phyloP scores from a whole-genome alignment of 2,113 vertebrate species.

The Paralichthys olivaceus region DNA sequence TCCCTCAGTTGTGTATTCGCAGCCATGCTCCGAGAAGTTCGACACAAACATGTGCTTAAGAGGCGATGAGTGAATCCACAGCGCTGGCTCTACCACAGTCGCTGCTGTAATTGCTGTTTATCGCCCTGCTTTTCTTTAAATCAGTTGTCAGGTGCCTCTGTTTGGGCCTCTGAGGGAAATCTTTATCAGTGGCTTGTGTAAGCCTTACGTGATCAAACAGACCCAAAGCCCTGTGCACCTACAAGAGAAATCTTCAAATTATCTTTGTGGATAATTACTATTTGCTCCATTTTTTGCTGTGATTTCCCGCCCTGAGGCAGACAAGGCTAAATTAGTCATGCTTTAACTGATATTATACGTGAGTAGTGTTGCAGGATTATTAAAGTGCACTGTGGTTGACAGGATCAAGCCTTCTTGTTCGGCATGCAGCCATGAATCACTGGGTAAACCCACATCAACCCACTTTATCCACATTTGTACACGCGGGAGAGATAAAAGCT shows the following conservation, averaged over 20 bases:
- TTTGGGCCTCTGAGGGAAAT: slow-evolving; percentile 20
- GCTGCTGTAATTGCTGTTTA: slow-evolving; percentile 68
- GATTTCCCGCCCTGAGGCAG: slow-evolving; percentile 61
- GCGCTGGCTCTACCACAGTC: too few relatives aligned
- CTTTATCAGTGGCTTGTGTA: slow-evolving; percentile 34
- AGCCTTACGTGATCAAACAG: slow-evolving; percentile 43
- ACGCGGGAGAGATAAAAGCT: slow-evolving; percentile 6
- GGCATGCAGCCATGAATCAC: slow-evolving; percentile 54
- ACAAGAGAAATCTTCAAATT: slow-evolving; percentile 41
- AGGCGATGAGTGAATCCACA: slow-evolving; percentile 21
- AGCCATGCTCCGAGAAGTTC: slow-evolving; percentile 51
- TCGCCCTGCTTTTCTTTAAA: slow-evolving; percentile 46
- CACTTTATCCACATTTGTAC: slow-evolving; percentile 27
- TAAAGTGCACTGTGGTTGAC: slow-evolving; percentile 60
- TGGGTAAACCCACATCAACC: slow-evolving; percentile 49
- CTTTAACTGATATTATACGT: slow-evolving; percentile 62
- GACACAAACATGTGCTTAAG: slow-evolving; percentile 60
- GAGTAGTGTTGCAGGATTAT: slow-evolving; percentile 60
- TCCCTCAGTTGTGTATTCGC: slow-evolving; percentile 37
- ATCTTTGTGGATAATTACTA: slow-evolving; percentile 50
- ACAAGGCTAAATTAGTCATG: slow-evolving; percentile 66
- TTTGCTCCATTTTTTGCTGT: slow-evolving; percentile 58
- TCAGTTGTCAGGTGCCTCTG: slow-evolving; percentile 55
- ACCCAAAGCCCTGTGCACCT: slow-evolving; percentile 32
- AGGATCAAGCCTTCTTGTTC: slow-evolving; percentile 59